A percentile compares a stretch with the other conserved stretches of the same genome.
Evolutionary conservation across 2,113 vertebrate genomes (phyloP).

Genomic region (Oncorhynchus keta): DNA sequence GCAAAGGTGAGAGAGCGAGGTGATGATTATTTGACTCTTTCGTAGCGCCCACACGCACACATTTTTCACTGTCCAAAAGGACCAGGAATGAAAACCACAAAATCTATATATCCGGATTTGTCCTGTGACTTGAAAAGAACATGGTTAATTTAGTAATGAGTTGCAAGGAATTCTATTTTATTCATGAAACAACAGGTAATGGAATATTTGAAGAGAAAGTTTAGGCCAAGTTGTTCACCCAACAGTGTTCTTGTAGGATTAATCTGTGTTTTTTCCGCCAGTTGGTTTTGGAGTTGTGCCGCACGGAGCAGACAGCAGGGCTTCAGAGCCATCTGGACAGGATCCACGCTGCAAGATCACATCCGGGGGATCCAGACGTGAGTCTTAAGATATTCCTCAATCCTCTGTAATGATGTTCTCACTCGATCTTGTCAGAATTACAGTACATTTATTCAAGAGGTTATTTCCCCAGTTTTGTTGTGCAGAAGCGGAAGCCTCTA

Average conservation of each 20-base stretch:
- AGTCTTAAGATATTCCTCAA: background rate
- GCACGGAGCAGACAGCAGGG: slow-evolving; percentile 44
- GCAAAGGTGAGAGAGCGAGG: slow-evolving; percentile 71
- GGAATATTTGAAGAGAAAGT: background rate
- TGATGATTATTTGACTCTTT: too few species aligned
- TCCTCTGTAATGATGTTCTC: too few species aligned
- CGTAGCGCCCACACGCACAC: too few species aligned
- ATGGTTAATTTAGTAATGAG: too few species aligned
- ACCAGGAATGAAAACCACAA: too few species aligned
- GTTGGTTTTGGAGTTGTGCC: slow-evolving; percentile 71
- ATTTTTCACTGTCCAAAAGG: too few species aligned
- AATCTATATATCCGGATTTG: too few species aligned
- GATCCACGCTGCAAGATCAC: slow-evolving; percentile 42
- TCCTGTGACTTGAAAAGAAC: too few species aligned
- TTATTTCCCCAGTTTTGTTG: slow-evolving; percentile 26
- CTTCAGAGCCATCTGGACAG: slow-evolving; percentile 49
- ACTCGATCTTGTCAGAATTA: too few species aligned
- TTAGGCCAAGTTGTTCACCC: background rate
- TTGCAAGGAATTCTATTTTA: too few species aligned
- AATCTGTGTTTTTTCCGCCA: slow-evolving; percentile 23
- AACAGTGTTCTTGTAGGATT: background rate
- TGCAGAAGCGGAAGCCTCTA: slow-evolving; percentile 60
- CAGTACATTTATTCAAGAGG: too few species aligned
- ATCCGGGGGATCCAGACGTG: slow-evolving; percentile 19
- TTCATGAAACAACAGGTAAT: too few species aligned